Evolutionary conservation across 2,888 invertebrate species (phyloP), one percentile per base, ranked within the genome.

Genomic region (Ctenicera cuprea): DNA sequence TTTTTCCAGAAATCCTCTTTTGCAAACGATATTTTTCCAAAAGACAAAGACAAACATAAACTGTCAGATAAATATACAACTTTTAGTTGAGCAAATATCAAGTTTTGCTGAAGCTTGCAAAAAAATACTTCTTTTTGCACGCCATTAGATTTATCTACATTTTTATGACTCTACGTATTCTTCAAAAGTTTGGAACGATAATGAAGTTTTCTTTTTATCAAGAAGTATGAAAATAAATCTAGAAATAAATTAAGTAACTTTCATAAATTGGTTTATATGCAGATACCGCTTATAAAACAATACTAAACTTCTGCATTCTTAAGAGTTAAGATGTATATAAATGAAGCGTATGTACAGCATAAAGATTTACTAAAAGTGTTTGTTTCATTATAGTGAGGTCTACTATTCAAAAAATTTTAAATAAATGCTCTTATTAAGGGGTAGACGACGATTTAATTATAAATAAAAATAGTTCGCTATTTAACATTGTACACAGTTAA

Each of bases 41-140:
- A 71, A 74, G 76, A 76, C 66, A 65, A 75, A 73, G 74, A 78
- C 77, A 76, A 76, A 77, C 38, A 74, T 67, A 71, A 65, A 70
- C 74, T 64, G 62, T 62, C 48, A 70, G 75, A 77, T 75, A 72
- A 72, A 72, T 69, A 78, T 69, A 74, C 62, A 74, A 74, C 71
- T 71, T 76, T 76, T 74, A 64, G 66, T 71, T 70, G 61, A 74
- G 54, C 77, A 74, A 71, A 74, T 78, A 77, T 70, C 52, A 74
- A 73, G 57, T 75, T 76, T 37, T 71, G 75, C 77, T 75, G 75
- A 76, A 77, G 73, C 73, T 73, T 71, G 71, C 77, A 77, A 78
- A 75, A 66, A 78, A 76, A 77, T 73, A 77, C 74, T 71, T 70
- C 64, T 78, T 75, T 78, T 80, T 80, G 79, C 78, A 78, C 77